Percentiles rank a stretch among this genome's conserved stretches.
Conservation (phyloP, 2,888 invertebrate species). For the Cheilosia variabilis region DNA sequence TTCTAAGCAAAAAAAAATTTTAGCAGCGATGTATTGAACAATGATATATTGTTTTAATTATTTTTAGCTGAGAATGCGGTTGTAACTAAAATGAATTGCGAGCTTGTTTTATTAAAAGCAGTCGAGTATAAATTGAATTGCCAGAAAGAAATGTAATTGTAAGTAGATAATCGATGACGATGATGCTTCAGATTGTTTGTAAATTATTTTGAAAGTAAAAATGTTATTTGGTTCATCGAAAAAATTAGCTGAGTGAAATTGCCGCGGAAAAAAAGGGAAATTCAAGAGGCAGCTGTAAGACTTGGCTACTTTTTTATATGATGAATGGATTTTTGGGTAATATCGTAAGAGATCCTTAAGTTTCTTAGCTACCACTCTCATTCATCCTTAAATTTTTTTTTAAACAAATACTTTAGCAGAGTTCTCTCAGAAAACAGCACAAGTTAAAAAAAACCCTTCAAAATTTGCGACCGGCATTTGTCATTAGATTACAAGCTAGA, state of each 20-base stretch:
- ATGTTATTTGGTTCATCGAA: constrained; percentile 36
- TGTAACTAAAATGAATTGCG: constrained; percentile 26
- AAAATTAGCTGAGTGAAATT: constrained; percentile 43
- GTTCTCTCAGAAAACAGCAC: too few species aligned
- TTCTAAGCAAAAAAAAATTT: background rate
- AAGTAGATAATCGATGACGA: constrained; percentile 53
- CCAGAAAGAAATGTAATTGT: constrained; percentile 24
- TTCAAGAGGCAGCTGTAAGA: too few species aligned
- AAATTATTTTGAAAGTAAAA: constrained; percentile 28
- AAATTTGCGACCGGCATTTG: too few species aligned
- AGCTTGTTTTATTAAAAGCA: constrained; percentile 37
- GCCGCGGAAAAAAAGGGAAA: background rate
- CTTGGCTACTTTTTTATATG: too few species aligned
- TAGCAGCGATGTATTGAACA: background rate
- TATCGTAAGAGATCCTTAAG: too few species aligned
- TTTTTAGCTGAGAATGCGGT: constrained; percentile 27
- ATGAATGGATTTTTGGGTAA: too few species aligned
- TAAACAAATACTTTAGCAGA: too few species aligned
- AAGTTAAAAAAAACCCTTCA: too few species aligned
- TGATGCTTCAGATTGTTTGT: constrained; percentile 55
- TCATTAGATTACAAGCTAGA: too few species aligned
- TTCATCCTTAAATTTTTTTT: too few species aligned
- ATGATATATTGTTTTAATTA: background rate
- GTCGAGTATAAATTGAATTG: constrained; percentile 20
- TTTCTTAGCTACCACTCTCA: too few species aligned